phyloP scores from a whole-genome alignment of 2,113 vertebrate species.

The Gambusia holbrooki region DNA sequence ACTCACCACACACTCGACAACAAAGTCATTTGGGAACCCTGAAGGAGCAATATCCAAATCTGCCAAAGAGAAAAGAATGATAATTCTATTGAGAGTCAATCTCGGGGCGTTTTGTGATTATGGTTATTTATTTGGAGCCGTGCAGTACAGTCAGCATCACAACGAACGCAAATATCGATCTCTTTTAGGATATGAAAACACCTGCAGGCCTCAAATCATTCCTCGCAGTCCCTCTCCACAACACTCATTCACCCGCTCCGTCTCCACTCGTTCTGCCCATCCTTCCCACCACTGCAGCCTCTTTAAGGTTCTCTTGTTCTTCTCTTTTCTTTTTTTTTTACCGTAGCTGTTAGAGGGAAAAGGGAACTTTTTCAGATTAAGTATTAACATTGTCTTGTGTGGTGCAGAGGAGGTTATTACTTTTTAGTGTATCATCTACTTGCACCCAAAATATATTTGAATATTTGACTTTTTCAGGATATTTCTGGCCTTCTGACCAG shows the following conservation, averaged over 20 bases:
- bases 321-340: conserved; percentile 5
- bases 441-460: too few relatives aligned
- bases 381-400: too few relatives aligned
- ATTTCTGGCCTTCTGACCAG: too few relatives aligned
- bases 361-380: conserved; percentile 15
- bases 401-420: too few relatives aligned
- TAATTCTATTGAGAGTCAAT: conserved; percentile 82
- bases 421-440: too few relatives aligned
- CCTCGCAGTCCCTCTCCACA: conserved; percentile 52
- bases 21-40: conserved; percentile 79
- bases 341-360: conserved; percentile 13
- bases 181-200: conserved; percentile 78
- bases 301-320: conserved; percentile 35
- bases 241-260: conserved; percentile 43
- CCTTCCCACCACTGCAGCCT: background rate
- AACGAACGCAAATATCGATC: conserved; percentile 80
- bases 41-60: conserved; percentile 81
- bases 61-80: conserved; percentile 79
- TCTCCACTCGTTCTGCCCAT: background rate
- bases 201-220: conserved; percentile 80
- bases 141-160: conserved; percentile 69
- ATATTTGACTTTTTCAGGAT: too few relatives aligned
- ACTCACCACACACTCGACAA: conserved; percentile 61
- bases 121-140: conserved; percentile 82
- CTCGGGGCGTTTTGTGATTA: conserved; percentile 80